Evolutionary conservation across 1,140 invertebrate species (phyloP).

Genomic region (Phthorimaea operculella): DNA sequence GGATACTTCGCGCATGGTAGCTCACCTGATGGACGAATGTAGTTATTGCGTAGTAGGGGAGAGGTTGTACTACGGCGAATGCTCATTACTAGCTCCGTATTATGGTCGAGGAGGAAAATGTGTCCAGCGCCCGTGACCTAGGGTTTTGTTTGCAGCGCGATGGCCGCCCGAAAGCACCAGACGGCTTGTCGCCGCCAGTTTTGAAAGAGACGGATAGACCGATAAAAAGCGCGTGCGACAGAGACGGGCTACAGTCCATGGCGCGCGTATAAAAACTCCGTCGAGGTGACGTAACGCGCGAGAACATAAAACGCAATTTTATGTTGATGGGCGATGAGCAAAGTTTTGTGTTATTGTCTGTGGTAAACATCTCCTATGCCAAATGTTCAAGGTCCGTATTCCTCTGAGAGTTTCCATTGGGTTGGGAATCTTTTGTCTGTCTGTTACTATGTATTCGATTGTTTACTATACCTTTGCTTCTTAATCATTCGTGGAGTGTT

Average conservation of each 20-base stretch:
- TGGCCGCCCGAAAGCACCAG: conserved; percentile 48
- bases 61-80: neutral
- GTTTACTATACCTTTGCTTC: neutral
- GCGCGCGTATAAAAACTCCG: conserved; percentile 48
- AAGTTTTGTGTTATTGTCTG: neutral
- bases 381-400: no score
- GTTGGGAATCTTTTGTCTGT: no score
- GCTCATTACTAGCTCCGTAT: conserved; percentile 10
- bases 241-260: conserved; percentile 32
- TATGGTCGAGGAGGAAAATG: conserved; percentile 33
- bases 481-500: neutral
- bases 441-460: neutral
- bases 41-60: neutral
- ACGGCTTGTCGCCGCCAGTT: conserved; percentile 58
- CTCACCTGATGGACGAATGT: conserved; percentile 1
- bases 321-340: conserved; percentile 1
- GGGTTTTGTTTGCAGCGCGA: conserved; percentile 52
- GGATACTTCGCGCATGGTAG: neutral
- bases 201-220: conserved; percentile 30
- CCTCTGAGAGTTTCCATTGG: no score
- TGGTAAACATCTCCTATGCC: neutral
- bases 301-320: conserved; percentile 33
- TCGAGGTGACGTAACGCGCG: conserved; percentile 35
- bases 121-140: conserved; percentile 49
- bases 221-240: conserved; percentile 26